Percentiles rank a stretch among this genome's conserved stretches.
Conservation (phyloP, 2,113 vertebrate genomes). For the Ceyx melanurus region DNA sequence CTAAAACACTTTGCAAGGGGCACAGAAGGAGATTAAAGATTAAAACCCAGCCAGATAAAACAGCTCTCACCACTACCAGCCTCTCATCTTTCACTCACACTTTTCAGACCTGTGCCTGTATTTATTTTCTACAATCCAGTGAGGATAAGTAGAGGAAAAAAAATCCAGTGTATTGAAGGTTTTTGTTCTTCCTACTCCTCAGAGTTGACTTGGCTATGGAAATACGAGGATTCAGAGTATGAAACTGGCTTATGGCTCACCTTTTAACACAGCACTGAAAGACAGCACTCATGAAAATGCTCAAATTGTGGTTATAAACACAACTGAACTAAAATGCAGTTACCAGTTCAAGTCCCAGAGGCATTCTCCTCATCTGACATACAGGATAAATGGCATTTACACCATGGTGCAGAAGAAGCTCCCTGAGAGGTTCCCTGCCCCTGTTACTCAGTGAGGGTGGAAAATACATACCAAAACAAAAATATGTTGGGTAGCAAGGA, state of each 20-base stretch:
- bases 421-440: not conserved
- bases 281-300: not conserved
- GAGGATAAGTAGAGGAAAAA: not conserved
- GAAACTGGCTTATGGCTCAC: not conserved
- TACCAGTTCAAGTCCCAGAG: not conserved
- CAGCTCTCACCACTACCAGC: rapidly evolving
- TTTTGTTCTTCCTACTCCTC: not conserved
- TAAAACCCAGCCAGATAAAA: not conserved
- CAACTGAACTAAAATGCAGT: not conserved
- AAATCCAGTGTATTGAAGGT: not conserved
- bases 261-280: not conserved
- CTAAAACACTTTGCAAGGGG: not conserved
- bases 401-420: not conserved
- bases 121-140: not conserved
- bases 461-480: not conserved
- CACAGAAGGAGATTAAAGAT: not conserved
- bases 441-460: not conserved
- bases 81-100: not conserved
- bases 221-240: not conserved
- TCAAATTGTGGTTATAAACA: not conserved
- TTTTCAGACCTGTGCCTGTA: not conserved
- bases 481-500: not conserved
- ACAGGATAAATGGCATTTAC: not conserved
- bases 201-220: not conserved
- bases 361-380: not conserved